Base-by-base conservation (phyloP, 2,113 vertebrate species). In the Peromyscus leucopus region DNA sequence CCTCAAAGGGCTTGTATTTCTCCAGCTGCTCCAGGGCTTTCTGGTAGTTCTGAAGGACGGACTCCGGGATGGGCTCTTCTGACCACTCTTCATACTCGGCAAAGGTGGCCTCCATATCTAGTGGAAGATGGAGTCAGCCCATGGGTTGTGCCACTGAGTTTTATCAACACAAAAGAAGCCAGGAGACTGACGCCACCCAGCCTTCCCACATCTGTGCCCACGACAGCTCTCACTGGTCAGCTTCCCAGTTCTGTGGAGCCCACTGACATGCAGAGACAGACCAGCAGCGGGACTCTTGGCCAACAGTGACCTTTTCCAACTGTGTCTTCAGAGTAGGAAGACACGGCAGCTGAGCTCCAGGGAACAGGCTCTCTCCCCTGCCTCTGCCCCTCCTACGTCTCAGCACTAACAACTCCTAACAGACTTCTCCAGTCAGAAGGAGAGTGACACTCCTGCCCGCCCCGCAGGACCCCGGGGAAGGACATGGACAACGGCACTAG, bases 41-140 rank as follows among this genome's bases (percentile, higher is more conserved):
- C 97, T 98, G 99, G 96, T 99, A 99, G 94, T n/a, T 99, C 96
- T 99, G 98, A 2, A 98, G 63, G 10, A 98, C 98, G 0, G 97
- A 91, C 59, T 99, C 99, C 1, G 99, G 96, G 13, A 99, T 98
- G 0, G 99, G 99, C 2, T 99, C 98, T 33, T 99, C 99, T 1
- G 99, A 99, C 99, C 99, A 99, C 57, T 99, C 99, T 72, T 99
- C 99, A 42, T 99, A 99, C 90, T 99, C 99, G 7, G 99, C 99
- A 78, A 99, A 99, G 0, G 99, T 99, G 39, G 98, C 97, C 71
- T 99, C 99, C 99, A 99, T 99, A 93, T 99, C 99, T 99, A 76
- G 46, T 51, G 76, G 93, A 67, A 94, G 63, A 98, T 0, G 19
- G 69, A 96, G 55, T 89, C 63, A 80, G 59, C 0, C 83, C 89